Percentiles rank a stretch among this genome's conserved stretches.
These are phyloP conservation scores for Heloderma charlesbogerti DNA, from an alignment of 2,113 vertebrate genomes.

Conservation along the genomic window DNA sequence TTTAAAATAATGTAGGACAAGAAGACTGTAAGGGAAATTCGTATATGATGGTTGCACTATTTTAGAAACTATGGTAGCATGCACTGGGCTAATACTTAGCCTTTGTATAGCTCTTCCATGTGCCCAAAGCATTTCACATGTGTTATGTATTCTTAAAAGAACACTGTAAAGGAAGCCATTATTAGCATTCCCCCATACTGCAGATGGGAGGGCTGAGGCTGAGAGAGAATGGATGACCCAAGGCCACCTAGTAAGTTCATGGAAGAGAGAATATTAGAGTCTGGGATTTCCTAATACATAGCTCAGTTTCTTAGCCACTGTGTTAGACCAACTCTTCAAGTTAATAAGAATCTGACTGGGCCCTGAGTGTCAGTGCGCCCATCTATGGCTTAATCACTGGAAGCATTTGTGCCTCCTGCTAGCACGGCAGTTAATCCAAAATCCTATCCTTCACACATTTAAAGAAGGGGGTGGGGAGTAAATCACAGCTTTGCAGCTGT, in stretches of 20 bases:
- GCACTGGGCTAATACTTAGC: background rate
- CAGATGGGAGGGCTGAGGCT: no score
- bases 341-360: background rate
- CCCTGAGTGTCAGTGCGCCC: background rate
- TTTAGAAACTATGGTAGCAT: background rate
- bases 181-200: no score
- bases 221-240: no score
- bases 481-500: background rate
- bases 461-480: rapidly evolving
- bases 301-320: background rate
- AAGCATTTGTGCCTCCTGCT: background rate
- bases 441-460: background rate
- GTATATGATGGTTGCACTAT: no score
- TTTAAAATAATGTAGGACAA: no score
- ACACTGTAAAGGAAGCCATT: no score
- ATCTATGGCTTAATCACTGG: background rate
- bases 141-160: no score
- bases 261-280: no score
- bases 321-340: background rate
- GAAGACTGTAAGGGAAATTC: no score
- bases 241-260: no score
- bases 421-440: background rate
- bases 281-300: no score
- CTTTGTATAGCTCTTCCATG: background rate
- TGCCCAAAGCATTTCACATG: no score